phyloP scores from a whole-genome alignment of 2,888 invertebrate species.

The Apoda limacodes region DNA sequence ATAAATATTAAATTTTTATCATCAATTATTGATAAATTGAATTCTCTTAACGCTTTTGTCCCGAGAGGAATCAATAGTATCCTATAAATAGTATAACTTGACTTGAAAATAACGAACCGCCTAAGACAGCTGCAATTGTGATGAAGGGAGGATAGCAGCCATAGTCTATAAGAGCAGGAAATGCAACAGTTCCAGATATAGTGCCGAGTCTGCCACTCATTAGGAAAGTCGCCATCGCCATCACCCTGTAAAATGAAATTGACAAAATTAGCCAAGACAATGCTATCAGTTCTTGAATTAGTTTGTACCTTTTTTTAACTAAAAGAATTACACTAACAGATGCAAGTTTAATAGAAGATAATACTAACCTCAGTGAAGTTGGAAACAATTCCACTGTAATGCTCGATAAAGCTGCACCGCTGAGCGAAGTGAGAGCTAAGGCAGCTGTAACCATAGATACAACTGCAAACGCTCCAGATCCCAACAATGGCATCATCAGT shows the following conservation, averaged over 20 bases:
- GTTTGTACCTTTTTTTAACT: no score
- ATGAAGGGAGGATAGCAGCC: slow-evolving; percentile 81
- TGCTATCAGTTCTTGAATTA: no score
- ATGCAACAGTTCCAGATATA: slow-evolving; percentile 76
- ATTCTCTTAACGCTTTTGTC: no score
- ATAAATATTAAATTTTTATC: not conserved
- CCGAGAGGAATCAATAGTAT: no score
- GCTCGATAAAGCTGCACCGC: slow-evolving; percentile 71
- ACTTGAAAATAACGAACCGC: no score
- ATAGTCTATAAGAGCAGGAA: slow-evolving; percentile 74
- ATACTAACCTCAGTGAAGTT: slow-evolving; percentile 69
- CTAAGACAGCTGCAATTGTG: slow-evolving; percentile 72
- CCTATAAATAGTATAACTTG: no score
- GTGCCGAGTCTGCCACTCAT: slow-evolving; percentile 80
- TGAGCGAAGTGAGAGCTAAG: slow-evolving; percentile 63
- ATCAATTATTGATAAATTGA: not conserved
- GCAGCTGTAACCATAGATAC: slow-evolving; percentile 67
- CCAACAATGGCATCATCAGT: slow-evolving; percentile 65
- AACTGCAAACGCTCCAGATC: slow-evolving; percentile 59
- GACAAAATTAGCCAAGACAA: no score
- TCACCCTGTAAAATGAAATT: slow-evolving; percentile 75
- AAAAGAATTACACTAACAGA: no score
- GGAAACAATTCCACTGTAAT: slow-evolving; percentile 75
- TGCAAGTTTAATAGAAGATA: no score
- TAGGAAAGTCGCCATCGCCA: slow-evolving; percentile 77